phyloP scores from a whole-genome alignment of 2,797 vertebrate genomes.

The Euphonia xanthogaster region DNA sequence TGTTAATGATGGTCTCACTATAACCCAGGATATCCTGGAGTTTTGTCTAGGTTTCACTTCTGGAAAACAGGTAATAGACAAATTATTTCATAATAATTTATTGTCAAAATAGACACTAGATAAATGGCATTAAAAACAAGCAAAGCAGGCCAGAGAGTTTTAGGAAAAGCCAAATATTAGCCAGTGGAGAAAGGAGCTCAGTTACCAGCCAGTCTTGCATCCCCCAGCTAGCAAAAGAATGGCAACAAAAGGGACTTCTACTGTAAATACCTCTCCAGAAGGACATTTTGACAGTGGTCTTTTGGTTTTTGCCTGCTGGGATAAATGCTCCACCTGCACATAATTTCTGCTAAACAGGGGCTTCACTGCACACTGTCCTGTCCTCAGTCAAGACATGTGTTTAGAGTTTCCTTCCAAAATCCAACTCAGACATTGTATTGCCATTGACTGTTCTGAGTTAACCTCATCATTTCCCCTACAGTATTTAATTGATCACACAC shows the following conservation, averaged over 20 bases:
- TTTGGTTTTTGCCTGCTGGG: background rate
- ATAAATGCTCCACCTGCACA: background rate
- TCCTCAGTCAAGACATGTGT: background rate
- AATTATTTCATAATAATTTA: background rate
- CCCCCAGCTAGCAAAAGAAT: background rate
- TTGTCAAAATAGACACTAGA: background rate
- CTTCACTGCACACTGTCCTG: background rate
- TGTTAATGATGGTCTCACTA: background rate
- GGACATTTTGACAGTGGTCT: rapidly evolving
- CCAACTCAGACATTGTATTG: background rate
- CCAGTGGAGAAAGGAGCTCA: background rate
- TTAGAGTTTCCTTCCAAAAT: background rate
- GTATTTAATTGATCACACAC: background rate
- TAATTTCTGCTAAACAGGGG: background rate
- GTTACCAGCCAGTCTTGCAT: background rate
- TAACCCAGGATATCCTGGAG: background rate
- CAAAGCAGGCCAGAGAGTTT: background rate
- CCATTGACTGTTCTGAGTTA: background rate
- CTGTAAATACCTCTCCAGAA: background rate
- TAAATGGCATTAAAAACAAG: background rate
- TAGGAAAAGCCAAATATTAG: background rate
- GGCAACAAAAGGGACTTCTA: background rate
- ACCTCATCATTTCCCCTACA: background rate
- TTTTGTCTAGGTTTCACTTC: background rate
- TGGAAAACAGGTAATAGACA: background rate